These are phyloP conservation scores for Leptinotarsa texana DNA, from an alignment of 1,140 invertebrate genomes.

Conservation along the genomic window DNA sequence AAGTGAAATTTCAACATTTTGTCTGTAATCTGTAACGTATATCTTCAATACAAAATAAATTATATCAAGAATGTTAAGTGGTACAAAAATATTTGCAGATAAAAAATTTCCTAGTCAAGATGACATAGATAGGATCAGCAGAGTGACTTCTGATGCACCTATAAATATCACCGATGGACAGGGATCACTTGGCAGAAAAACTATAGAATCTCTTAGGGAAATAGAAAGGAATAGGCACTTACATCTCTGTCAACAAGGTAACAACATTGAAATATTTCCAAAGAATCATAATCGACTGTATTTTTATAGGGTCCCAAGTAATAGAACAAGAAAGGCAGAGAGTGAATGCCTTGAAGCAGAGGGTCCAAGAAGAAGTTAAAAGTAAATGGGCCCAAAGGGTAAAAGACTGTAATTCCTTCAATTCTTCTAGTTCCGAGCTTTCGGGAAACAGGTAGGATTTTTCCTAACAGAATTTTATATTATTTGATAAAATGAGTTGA, in stretches of 20 bases:
- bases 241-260: conserved; percentile 89
- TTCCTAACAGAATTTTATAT: no score
- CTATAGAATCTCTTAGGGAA: conserved; percentile 86
- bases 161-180: conserved; percentile 56
- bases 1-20: not conserved
- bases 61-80: no score
- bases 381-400: conserved; percentile 80
- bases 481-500: no score
- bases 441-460: conserved; percentile 44
- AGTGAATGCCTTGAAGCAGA: conserved; percentile 81
- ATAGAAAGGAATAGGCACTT: conserved; percentile 86
- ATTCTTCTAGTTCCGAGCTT: conserved; percentile 67
- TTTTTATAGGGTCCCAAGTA: conserved; percentile 75
- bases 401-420: conserved; percentile 71
- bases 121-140: conserved; percentile 84
- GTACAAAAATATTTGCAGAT: conserved; percentile 27
- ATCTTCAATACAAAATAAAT: no score
- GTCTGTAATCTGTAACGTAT: no score
- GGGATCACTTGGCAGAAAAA: conserved; percentile 74
- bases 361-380: conserved; percentile 85
- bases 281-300: not conserved
- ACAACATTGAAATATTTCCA: not conserved
- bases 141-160: conserved; percentile 80
- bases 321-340: conserved; percentile 88
- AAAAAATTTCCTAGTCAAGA: conserved; percentile 70